Conservation (phyloP, 1,140 invertebrate genomes). For the Popillia japonica region DNA sequence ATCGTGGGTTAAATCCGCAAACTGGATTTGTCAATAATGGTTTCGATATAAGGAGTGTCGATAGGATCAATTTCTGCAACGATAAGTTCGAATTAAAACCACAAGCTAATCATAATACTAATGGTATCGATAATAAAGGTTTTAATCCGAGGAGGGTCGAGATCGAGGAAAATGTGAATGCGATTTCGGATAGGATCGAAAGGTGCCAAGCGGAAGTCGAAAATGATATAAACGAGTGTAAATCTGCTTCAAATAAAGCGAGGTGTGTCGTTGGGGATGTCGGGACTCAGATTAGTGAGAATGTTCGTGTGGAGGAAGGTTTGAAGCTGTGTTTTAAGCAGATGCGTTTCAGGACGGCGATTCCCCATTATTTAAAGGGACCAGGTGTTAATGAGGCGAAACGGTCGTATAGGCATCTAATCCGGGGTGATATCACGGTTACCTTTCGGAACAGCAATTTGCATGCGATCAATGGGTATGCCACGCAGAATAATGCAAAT, state of each 20-base stretch:
- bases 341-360: neutral
- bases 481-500: neutral
- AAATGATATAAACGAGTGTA: slow-evolving; percentile 57
- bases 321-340: slow-evolving; percentile 53
- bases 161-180: slow-evolving; percentile 51
- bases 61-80: slow-evolving; percentile 17
- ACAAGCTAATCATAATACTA: neutral
- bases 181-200: slow-evolving; percentile 51
- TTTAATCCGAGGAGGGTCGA: slow-evolving; percentile 26
- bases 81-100: slow-evolving; percentile 1
- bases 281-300: slow-evolving; percentile 48
- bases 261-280: slow-evolving; percentile 45
- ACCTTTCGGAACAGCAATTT: slow-evolving; percentile 54
- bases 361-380: neutral
- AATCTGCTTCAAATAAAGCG: slow-evolving; percentile 41
- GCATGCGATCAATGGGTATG: slow-evolving; percentile 55
- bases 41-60: slow-evolving; percentile 48
- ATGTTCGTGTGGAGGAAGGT: slow-evolving; percentile 50
- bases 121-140: slow-evolving; percentile 34
- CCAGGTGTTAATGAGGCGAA: slow-evolving; percentile 34
- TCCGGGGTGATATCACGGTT: slow-evolving; percentile 55
- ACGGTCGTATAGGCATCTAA: slow-evolving; percentile 54
- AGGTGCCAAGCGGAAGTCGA: slow-evolving; percentile 55
- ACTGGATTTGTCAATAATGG: slow-evolving; percentile 47
- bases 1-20: slow-evolving; percentile 6